Evolutionary conservation across 2,888 invertebrate genomes (phyloP), one percentile per base, ranked within the genome.

Genomic region (Cartodere bifasciata): DNA sequence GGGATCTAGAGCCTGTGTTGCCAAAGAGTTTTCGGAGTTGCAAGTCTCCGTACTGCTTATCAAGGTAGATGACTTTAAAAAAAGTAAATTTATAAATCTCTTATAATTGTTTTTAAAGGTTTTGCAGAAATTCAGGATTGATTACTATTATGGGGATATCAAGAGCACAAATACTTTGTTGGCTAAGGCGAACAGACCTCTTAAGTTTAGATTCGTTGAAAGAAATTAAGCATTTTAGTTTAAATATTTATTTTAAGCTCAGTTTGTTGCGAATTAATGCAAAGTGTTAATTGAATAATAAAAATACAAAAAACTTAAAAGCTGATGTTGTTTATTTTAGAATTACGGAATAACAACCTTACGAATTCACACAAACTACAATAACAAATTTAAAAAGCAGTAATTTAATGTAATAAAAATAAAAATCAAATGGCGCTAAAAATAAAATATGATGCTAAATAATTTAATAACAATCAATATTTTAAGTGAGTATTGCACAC

Each of bases 71-170:
- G n/a, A 31, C 11, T 20, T 29, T 2, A 13, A 11, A 17, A 17
- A 16, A 21, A 11, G 14, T 11, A 13, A 26, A 22, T 16, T 25
- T 29, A 21, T 32, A 24, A n/a, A n/a, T n/a, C n/a, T n/a, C n/a
- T n/a, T n/a, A n/a, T n/a, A n/a, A n/a, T n/a, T n/a, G n/a, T 20
- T 12, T 33, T 25, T 62, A 21, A 56, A 75, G 75, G 45, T 76
- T 32, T 40, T 75, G 30, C 65, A 68, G 40, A 70, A 69, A 46
- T 77, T 68, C 48, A 68, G 64, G 47, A 55, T 78, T 26, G 73
- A 76, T 46, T 77, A 76, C 46, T 71, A 75, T 46, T 76, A 77
- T 49, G 74, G 72, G 9, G 73, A 75, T 35, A 68, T 77, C 26
- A 55, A 57, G 32, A 67, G 71, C 31, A 68, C 65, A 25, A 65